Base-by-base conservation (phyloP, 2,797 vertebrate species). In the Tragopan temminckii region DNA sequence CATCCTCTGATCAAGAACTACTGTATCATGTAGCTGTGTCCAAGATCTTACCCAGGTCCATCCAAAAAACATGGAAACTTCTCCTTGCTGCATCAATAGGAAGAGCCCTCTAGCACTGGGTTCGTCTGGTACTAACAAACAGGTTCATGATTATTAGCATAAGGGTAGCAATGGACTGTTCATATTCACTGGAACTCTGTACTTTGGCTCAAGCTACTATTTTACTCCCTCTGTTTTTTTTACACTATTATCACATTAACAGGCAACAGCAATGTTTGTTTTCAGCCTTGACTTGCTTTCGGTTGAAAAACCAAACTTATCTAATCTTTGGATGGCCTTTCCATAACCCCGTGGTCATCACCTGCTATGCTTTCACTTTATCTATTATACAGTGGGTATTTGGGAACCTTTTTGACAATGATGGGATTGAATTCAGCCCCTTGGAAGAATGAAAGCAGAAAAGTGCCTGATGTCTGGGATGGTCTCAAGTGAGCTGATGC, bases 331-430 rank as follows among this genome's bases (percentile, higher is more conserved):
- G 29, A 48, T 19, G 63, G 18, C 24, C 40, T 64, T 19, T 19
- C 50, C 58, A 70, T 4, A 67, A 57, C 12, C 21, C 31, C n/a
- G 23, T 0, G 0, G 6, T n/a, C 55, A 81, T 20, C 36, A 69
- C 24, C 19, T 21, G 5, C 70, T 58, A 48, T 0, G 0, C 0
- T 0, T 53, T 57, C 70, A 16, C 27, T 57, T 53, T 10, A 50
- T 50, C 48, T 50, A 16, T 52, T 24, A 42, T 42, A n/a, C 29
- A 46, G 11, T 13, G 46, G n/a, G 12, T 27, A 43, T 43, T 11
- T 55, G 45, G 6, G 58, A 62, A 5, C 7, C 20, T 83, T 57
- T 52, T 71, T 40, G 33, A 77, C 36, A 59, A n/a, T 2, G 2
- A 13, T 55, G 27, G 9, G 31, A 27, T 29, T 71, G 40, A 33